Percentiles rank a stretch among this genome's conserved stretches.
Conservation (phyloP, 2,113 vertebrate genomes). For the Fregata magnificens region DNA sequence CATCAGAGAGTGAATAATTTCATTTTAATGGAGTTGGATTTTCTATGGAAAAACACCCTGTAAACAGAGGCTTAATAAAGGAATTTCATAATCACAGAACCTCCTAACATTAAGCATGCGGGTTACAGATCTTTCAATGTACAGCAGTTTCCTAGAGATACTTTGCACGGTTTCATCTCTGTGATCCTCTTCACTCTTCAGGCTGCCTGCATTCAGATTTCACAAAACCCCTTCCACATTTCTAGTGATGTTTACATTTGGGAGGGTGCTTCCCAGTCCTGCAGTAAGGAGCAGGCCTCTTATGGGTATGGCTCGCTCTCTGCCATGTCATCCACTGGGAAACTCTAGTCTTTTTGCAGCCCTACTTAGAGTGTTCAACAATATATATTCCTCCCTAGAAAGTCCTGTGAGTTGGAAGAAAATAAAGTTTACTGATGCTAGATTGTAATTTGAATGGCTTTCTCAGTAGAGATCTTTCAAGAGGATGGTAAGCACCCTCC, state of each 20-base stretch:
- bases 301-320: not conserved
- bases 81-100: not conserved
- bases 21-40: not conserved
- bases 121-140: not conserved
- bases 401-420: not conserved
- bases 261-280: not conserved
- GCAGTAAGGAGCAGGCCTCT: not conserved
- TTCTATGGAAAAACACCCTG: not conserved
- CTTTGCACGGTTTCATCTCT: not conserved
- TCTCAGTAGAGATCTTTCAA: not conserved
- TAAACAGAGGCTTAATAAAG: not conserved
- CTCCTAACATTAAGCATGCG: not conserved
- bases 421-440: not conserved
- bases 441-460: not conserved
- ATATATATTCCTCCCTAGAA: not conserved
- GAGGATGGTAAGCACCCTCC: not conserved
- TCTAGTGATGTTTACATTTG: not conserved
- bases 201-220: not conserved
- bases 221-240: not conserved
- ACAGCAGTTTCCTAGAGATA: not conserved
- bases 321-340: not conserved
- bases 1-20: not conserved
- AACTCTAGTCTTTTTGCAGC: not conserved
- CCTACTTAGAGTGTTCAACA: not conserved
- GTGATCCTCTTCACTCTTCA: not conserved